Base-by-base conservation (phyloP, 1,140 invertebrate genomes). In the Coboldia fuscipes region DNA sequence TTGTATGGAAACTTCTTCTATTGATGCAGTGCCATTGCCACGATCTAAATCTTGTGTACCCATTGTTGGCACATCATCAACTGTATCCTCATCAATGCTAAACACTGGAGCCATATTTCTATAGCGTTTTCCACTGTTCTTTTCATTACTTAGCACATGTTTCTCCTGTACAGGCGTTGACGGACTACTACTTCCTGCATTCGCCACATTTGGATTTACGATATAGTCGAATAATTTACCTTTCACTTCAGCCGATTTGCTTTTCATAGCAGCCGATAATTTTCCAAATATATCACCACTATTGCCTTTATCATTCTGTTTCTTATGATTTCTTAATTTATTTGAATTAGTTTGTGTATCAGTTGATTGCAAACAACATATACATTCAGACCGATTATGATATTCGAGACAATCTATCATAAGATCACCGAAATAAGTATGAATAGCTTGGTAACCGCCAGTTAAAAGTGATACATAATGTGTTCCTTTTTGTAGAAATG, bases 171-270 rank as follows among this genome's bases (percentile, higher is more conserved):
- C 42, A 40, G 40, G 42, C 2, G 30, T 27, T 26, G 33, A 37
- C 38, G 23, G 27, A 35, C 45, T 54, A 8, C 47, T 33, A 28
- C 32, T 14, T 9, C 9, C 19, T 22, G 18, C 37, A 16, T 22
- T 35, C 8, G 24, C 5, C 12, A 14, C 70, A 43, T 67, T 70
- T 16, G 79, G 81, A 66, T 86, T 88, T 0, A 82, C 78, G 41
- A 97, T 93, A 46, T 93, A 93, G 55, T 92, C 89, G 28, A 89
- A 75, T 30, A 97, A 53, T 62, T 88, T 92, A 12, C 78, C 86
- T 51, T 88, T 94, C 17, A 94, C 75, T 58, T 88, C 84, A 36
- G 79, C 78, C 19, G 83, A 79, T 58, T 92, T 90, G n/a, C 72
- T 66, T 58, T 78, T 85, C 67, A 89, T 77, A 6, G 72, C 81